Base-by-base conservation (phyloP, 2,888 invertebrate genomes). In the Adela reaumurella region DNA sequence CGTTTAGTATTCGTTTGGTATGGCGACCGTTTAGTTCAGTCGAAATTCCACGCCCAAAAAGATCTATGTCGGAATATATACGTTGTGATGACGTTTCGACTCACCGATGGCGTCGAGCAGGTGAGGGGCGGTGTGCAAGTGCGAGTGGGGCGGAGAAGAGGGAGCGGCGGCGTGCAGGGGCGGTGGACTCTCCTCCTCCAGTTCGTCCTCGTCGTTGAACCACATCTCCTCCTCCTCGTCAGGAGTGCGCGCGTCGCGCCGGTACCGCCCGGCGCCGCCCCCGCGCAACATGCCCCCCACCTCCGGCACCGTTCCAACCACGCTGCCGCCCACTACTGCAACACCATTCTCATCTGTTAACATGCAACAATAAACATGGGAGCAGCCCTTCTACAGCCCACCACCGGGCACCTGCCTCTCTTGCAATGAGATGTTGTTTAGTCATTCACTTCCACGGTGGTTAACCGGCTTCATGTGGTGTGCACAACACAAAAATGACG, bases 221-320 rank as follows among this genome's bases (percentile, higher is more conserved):
- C 97, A 98, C 88, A 96, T 93, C 76, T 97, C 97, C 65, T 98
- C 97, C 60, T 97, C 97, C 64, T 97, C 97, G 56, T 98, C 97
- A 61, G 96, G 84, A 67, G 94, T 91, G 49, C 97, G 84, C 58
- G 94, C 92, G 76, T 97, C 97, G 54, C 96, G 86, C 54, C 97
- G 83, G 74, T 91, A 96, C 56, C 97, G 85, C 63, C 35, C 35
- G n/a, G 11, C 35, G 11, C 35, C 35, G 35, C 81, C 83, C 4
- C 74, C 66, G 56, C 93, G 84, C 57, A 95, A 80, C 61, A 94
- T 87, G 51, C 94, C 89, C 49, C 90, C 89, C 47, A 90, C 89
- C 57, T 89, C 90, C 53, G 68, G 77, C 58, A 74, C 74, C 19
- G 71, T 65, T 11, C 72, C 77, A 18, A 72, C 74, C 6, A 74